Conservation (phyloP, 2,113 vertebrate genomes). For the Trichechus manatus region DNA sequence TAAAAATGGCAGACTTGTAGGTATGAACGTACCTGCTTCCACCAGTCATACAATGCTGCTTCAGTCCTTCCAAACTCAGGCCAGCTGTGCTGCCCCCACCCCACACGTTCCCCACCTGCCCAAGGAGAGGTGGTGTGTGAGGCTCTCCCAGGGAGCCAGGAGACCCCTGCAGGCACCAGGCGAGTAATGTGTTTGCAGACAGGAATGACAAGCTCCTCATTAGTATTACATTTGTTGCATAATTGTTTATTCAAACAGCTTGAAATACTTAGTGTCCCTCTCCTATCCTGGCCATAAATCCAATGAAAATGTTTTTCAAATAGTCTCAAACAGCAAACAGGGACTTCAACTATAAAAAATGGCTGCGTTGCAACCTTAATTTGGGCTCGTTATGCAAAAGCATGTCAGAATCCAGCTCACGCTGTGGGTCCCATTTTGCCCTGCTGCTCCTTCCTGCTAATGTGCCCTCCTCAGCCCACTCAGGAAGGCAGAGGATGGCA, state of each 20-base stretch:
- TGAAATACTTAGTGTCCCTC: slow-evolving; percentile 80
- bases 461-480: not conserved
- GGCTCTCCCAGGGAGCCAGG: not conserved
- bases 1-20: not conserved
- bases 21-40: not conserved
- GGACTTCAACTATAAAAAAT: slow-evolving; percentile 72
- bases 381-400: not conserved
- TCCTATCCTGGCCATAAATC: slow-evolving; percentile 75
- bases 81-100: not conserved
- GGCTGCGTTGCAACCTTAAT: not conserved
- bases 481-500: not conserved
- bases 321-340: slow-evolving; percentile 75
- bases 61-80: not conserved
- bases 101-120: accelerated
- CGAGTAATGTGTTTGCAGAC: slow-evolving; percentile 50
- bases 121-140: not conserved
- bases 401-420: not conserved
- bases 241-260: slow-evolving; percentile 83
- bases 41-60: accelerated
- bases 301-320: slow-evolving; percentile 77
- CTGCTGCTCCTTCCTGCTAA: not conserved
- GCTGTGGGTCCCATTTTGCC: not conserved
- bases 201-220: slow-evolving; percentile 74
- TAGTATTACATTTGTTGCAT: slow-evolving; percentile 80
- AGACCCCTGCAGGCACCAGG: not conserved